Percentiles rank a stretch among this genome's conserved stretches.
phyloP scores from a whole-genome alignment of 2,113 vertebrate species.

The Vombatus ursinus region DNA sequence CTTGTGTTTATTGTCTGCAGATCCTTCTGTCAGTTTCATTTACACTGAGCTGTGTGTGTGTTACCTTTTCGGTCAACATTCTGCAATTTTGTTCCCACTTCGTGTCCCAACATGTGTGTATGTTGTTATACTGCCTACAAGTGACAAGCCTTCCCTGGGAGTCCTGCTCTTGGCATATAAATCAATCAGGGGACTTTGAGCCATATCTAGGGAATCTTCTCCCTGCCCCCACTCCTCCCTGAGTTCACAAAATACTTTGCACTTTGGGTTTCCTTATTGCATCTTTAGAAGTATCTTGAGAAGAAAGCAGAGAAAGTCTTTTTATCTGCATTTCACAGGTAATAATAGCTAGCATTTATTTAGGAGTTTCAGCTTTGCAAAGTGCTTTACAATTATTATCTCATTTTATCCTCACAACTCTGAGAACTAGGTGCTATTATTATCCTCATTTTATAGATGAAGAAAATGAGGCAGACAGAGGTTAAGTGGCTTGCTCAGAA shows the following conservation, averaged over 20 bases:
- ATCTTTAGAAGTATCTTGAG: background rate
- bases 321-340: background rate
- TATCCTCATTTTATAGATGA: background rate
- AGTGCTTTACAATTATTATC: background rate
- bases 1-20: background rate
- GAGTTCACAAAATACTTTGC: background rate
- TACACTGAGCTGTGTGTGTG: background rate
- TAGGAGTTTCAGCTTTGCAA: background rate
- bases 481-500: background rate
- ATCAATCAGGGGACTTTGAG: background rate
- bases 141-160: background rate
- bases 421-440: background rate
- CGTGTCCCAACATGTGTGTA: background rate
- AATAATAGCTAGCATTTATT: background rate
- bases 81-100: background rate
- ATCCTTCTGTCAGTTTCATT: background rate
- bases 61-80: background rate
- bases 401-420: background rate
- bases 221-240: accelerated
- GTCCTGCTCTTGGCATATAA: background rate
- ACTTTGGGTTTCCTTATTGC: background rate
- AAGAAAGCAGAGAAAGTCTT: background rate
- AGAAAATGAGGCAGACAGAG: background rate
- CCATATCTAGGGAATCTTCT: background rate
- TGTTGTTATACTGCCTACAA: background rate